Evolutionary conservation across 92 coral and sea anemone genomes (phyloP), one percentile per base, ranked within the genome.

Genomic region (Scolanthus callimorphus): DNA sequence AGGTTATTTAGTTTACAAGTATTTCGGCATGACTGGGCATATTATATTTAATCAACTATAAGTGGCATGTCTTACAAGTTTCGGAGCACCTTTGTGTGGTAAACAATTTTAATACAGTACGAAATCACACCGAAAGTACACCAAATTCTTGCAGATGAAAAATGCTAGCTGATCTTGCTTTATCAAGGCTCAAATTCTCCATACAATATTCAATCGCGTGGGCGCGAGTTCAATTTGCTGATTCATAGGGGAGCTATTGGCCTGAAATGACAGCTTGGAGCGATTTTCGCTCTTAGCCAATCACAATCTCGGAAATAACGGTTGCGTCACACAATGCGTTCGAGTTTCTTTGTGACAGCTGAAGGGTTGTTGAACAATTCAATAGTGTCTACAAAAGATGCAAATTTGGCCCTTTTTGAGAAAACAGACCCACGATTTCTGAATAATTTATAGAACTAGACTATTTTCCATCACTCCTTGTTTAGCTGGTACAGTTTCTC

Each of bases 121-220:
- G n/a, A n/a, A n/a, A n/a, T n/a, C n/a, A n/a, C n/a, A n/a, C n/a
- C n/a, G n/a, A n/a, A n/a, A n/a, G n/a, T n/a, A n/a, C n/a, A n/a
- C n/a, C n/a, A n/a, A n/a, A n/a, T n/a, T n/a, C n/a, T n/a, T n/a
- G n/a, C n/a, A n/a, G n/a, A n/a, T n/a, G n/a, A n/a, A n/a, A n/a
- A n/a, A n/a, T n/a, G n/a, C 13, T 15, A 2, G 22, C 26, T 59
- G 34, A 1, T 21, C 13, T 29, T 62, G 57, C 41, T 38, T 49
- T 65, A 87, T 87, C 86, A 75, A 60, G 65, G 19, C 27, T 55
- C 57, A 87, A 77, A 82, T 87, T 87, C 96, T 87, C 96, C 96
- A 64, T 65, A 73, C 67, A 17, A 34, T 50, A 28, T 10, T 60
- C 59, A 48, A 51, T 56, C 78, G 70, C 69, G 78, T 63, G 66